phyloP scores from a whole-genome alignment of 64 coral and sea anemone genomes.

The Montipora cactus region DNA sequence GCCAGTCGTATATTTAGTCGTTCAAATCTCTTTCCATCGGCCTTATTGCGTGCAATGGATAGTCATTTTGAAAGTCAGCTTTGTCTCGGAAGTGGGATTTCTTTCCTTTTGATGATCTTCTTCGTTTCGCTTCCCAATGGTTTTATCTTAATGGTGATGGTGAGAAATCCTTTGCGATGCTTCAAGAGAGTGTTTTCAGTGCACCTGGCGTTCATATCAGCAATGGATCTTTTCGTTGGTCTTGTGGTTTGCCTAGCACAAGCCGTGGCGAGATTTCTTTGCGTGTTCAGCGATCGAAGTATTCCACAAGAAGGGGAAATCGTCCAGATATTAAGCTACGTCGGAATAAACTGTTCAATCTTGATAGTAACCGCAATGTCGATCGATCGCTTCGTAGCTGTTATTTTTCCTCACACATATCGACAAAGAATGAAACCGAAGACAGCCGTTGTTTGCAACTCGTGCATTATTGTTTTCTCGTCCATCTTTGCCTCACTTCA shows the following conservation, averaged over 20 bases:
- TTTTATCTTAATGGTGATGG: not conserved
- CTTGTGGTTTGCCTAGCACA: not conserved
- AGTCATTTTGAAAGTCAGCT: not conserved
- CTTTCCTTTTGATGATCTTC: not conserved
- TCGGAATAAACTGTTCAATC: slow-evolving; percentile 22
- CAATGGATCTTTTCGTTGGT: not conserved
- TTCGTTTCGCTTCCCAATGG: not conserved
- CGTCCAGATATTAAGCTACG: not conserved
- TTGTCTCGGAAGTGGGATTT: slow-evolving; percentile 6
- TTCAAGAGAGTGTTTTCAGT: not conserved
- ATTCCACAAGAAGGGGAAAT: not conserved
- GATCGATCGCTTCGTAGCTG: not conserved
- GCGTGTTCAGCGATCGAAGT: not conserved
- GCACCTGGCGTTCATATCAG: not conserved
- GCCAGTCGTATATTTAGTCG: no score
- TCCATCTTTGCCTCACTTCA: slow-evolving; percentile 11
- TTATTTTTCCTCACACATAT: slow-evolving; percentile 6
- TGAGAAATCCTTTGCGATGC: slow-evolving; percentile 17
- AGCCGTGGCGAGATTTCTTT: not conserved
- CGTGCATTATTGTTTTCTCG: slow-evolving; percentile 2
- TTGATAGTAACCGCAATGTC: not conserved
- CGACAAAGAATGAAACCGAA: not conserved
- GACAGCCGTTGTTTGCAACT: not conserved
- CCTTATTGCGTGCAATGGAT: not conserved
- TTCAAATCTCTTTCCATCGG: no score